Base-by-base conservation (phyloP, 92 coral and sea anemone genomes). In the Parazoanthus atlanticus region DNA sequence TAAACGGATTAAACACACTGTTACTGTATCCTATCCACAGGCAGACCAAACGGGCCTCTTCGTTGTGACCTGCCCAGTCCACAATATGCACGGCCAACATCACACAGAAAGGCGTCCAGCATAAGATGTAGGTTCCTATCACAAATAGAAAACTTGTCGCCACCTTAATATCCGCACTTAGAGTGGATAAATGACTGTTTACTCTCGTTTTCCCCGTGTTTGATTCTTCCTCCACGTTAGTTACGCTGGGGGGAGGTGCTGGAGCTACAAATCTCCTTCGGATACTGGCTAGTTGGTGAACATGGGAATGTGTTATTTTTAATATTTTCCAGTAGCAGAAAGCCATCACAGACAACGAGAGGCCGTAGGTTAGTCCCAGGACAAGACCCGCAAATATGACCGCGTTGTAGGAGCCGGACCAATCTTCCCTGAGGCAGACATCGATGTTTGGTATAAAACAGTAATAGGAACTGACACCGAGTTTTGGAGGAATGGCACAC, bases 81-180 rank as follows among this genome's bases (percentile, higher is more conserved):
- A 89, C 70, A 15, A 91, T 91, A 23, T 88, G 93, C 21, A 81
- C 12, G 25, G 74, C 46, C 28, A 93, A 26, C 29, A 72, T 65
- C 41, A 93, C 58, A 75, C 93, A 93, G 61, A 91, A 93, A 9
- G 95, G 95, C 28, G 93, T 88, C 93, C 95, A 93, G 56, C 95
- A 93, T 6, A 93, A 19, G 19, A 93, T 71, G 71, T 91, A 93
- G 19, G 88, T 82, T 1, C 92, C 92, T 49, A 91, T 89, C 0
- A 93, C 82, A 17, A 88, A 56, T 16, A 93, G 73, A 54, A 93
- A 93, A 64, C 93, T 88, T 76, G 70, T 90, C 15, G 95, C 93
- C 52, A 91, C 89, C 23, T 89, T 91, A 29, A 93, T 80, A 69
- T 93, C 93, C 52, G 46, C 66, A 43, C 49, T 82, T 3, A 40